Base-by-base conservation (phyloP, 2,888 invertebrate species). In the Piscicola geometra region DNA sequence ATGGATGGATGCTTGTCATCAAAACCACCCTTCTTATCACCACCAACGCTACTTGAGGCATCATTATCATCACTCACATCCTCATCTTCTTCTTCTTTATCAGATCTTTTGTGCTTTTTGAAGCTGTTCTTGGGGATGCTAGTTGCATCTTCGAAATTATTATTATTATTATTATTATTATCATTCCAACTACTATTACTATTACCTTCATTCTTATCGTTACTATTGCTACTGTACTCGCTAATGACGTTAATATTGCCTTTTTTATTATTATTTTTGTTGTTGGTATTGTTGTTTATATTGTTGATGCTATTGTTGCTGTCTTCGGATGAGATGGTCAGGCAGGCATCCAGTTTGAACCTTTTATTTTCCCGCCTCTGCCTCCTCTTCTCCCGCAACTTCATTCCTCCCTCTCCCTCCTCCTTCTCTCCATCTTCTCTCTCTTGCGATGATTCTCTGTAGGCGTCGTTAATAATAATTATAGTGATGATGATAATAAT, bases 1-100 rank as follows among this genome's bases (percentile, higher is more conserved):
- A 50, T 21, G 15, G 15, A 21, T 15, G 52, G 21, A 21, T 15
- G 15, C 21, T 50, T 50, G 52, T 21, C 15, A 21, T 50, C 15
- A 50, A 15, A 50, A 50, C 21, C n/a, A 21, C 52, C 21, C 15
- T 50, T 50, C 15, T 15, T 15, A 50, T 15, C 52, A 50, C 21
- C 21, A 12, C n/a, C 47, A n/a, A 21, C 70, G 21, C 15, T 25
- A 33, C 70, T 70, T 25, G n/a, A 41, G 0, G 21, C 25, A 28
- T 71, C 52, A 12, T 56, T 28, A 32, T 71, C 56, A 5, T 28
- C 52, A 0, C 28, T 28, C 25, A 12, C 33, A n/a, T 71, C 52
- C 15, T 52, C 71, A 0, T 71, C 71, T 15, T 71, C 71, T 0
- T 71, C 71, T 2, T 71, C 71, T 25, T 71, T 52, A 21, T 56